These are phyloP conservation scores for Leuctra nigra DNA, from an alignment of 2,888 invertebrate species.

Conservation along the genomic window DNA sequence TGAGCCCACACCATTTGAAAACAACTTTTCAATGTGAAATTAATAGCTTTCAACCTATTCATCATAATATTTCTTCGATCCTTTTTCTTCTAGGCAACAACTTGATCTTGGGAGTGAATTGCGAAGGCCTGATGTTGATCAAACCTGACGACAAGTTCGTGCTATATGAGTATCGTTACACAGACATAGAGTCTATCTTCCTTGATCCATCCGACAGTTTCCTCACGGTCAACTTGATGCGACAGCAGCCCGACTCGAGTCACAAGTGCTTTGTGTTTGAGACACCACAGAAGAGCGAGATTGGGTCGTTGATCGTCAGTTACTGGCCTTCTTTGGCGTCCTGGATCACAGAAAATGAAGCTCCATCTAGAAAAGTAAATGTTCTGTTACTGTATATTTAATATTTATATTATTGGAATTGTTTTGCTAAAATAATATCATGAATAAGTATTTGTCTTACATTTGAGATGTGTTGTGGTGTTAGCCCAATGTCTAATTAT, in stretches of 20 bases:
- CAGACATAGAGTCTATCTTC: slow-evolving; percentile 84
- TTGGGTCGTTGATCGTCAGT: slow-evolving; percentile 85
- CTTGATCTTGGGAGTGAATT: slow-evolving; percentile 75
- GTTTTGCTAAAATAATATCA: too few species aligned
- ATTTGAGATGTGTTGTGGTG: too few species aligned
- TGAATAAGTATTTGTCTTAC: too few species aligned
- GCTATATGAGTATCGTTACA: slow-evolving; percentile 83
- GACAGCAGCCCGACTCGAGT: slow-evolving; percentile 57
- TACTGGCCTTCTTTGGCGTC: slow-evolving; percentile 81
- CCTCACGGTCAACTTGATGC: slow-evolving; percentile 79
- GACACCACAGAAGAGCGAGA: slow-evolving; percentile 82
- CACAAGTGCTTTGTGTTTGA: slow-evolving; percentile 86
- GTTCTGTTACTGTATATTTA: too few species aligned
- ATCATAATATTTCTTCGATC: too few species aligned
- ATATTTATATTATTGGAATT: too few species aligned
- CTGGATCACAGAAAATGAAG: slow-evolving; percentile 68
- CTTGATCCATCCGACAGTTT: slow-evolving; percentile 90
- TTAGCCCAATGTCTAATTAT: too few species aligned
- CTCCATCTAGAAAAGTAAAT: slow-evolving; percentile 50
- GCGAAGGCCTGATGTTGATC: slow-evolving; percentile 85
- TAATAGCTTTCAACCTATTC: too few species aligned
- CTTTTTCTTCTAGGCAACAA: slow-evolving; percentile 42
- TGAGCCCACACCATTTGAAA: too few species aligned
- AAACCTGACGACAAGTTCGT: slow-evolving; percentile 89
- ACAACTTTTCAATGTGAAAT: too few species aligned